These are phyloP conservation scores for Dinoponera quadriceps DNA, from an alignment of 1,140 invertebrate species.

Conservation along the genomic window DNA sequence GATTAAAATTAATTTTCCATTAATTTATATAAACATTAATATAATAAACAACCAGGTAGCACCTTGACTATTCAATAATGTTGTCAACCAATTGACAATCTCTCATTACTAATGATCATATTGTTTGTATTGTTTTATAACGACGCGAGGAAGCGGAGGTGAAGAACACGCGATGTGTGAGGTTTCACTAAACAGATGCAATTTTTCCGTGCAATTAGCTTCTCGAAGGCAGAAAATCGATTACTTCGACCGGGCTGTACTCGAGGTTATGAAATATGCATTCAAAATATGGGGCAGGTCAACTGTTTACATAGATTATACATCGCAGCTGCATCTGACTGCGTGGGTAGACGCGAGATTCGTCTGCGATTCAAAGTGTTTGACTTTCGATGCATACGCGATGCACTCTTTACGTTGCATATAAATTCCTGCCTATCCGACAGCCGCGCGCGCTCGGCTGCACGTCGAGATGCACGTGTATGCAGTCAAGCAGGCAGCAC, in stretches of 20 bases:
- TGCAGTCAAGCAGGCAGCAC: neutral
- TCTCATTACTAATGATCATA: neutral
- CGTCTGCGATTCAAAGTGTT: conserved; percentile 54
- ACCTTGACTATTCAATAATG: neutral
- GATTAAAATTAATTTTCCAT: conserved; percentile 5
- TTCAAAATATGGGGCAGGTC: neutral
- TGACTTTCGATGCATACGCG: conserved; percentile 50
- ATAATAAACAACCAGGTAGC: neutral
- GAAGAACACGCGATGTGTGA: neutral
- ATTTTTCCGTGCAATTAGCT: neutral
- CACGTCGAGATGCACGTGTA: neutral
- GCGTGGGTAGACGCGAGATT: conserved; percentile 24
- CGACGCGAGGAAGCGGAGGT: neutral
- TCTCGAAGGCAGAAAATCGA: neutral
- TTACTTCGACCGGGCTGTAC: neutral
- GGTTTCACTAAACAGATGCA: neutral
- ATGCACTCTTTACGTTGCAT: conserved; percentile 39
- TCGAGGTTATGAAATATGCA: neutral
- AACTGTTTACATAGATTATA: neutral
- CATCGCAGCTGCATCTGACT: conserved; percentile 42
- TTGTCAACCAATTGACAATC: neutral
- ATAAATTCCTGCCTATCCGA: conserved; percentile 23
- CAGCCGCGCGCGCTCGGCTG: neutral
- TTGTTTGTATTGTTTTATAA: neutral
- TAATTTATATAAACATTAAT: neutral